Conservation (phyloP, 2,888 invertebrate genomes). For the Synanthedon vespiformis region DNA sequence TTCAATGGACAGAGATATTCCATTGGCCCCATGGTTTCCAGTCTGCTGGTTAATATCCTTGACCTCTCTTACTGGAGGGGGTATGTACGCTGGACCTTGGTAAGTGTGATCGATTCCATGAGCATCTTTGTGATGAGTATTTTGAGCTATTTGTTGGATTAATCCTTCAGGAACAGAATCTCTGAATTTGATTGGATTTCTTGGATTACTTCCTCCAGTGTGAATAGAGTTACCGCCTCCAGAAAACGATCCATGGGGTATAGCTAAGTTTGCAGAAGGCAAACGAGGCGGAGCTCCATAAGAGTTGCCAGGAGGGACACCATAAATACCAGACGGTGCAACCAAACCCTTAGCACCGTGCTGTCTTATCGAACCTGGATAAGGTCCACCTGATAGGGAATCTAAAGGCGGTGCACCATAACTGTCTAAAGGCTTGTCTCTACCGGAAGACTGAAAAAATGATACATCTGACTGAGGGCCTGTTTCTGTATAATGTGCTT, state of each 20-base stretch:
- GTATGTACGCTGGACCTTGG: constrained; percentile 69
- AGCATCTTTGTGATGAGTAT: constrained; percentile 73
- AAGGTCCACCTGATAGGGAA: constrained; percentile 49
- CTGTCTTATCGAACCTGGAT: constrained; percentile 42
- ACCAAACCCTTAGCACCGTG: constrained; percentile 65
- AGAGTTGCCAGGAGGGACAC: constrained; percentile 69
- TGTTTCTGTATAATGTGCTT: constrained; percentile 61
- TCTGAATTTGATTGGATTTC: constrained; percentile 77
- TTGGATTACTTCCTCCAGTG: constrained; percentile 55
- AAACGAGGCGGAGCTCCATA: constrained; percentile 52
- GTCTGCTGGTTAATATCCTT: constrained; percentile 51
- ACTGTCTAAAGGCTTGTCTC: constrained; percentile 32
- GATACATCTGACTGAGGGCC: constrained; percentile 12
- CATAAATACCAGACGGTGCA: constrained; percentile 73
- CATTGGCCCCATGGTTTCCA: constrained; percentile 27
- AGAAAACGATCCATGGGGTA: constrained; percentile 53
- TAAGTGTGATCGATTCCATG: constrained; percentile 66
- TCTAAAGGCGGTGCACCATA: constrained; percentile 57
- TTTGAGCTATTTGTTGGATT: constrained; percentile 74
- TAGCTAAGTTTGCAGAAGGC: constrained; percentile 37
- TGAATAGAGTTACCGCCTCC: constrained; percentile 38
- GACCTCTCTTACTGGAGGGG: constrained; percentile 74
- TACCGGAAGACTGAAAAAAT: constrained; percentile 6
- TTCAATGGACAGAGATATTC: constrained; percentile 53
- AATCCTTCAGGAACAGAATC: constrained; percentile 80